phyloP scores from a whole-genome alignment of 2,888 invertebrate species.

The Stenodera caucasica region DNA sequence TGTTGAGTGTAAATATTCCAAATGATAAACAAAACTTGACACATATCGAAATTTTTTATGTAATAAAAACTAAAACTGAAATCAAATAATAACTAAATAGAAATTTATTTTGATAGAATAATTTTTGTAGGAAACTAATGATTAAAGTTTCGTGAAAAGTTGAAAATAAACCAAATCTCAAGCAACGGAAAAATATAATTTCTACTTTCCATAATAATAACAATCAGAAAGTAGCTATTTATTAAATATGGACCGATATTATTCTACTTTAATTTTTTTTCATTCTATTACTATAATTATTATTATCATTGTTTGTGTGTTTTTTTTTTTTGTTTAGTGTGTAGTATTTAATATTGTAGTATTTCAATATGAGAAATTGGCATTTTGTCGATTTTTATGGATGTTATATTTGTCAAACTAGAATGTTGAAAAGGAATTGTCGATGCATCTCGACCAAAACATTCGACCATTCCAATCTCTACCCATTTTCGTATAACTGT shows the following conservation, averaged over 20 bases:
- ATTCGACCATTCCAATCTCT: constrained; percentile 20
- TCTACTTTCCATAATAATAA: too few species aligned
- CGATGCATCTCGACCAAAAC: constrained; percentile 23
- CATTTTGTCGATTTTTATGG: constrained; percentile 28
- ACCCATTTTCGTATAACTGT: constrained; percentile 21
- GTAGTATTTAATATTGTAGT: constrained; percentile 7
- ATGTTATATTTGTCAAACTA: constrained; percentile 48
- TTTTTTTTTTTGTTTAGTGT: neutral
- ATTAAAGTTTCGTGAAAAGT: too few species aligned
- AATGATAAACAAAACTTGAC: constrained; percentile 2
- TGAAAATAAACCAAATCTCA: too few species aligned
- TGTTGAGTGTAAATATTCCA: constrained; percentile 32
- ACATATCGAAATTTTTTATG: neutral
- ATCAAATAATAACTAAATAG: neutral
- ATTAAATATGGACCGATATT: too few species aligned
- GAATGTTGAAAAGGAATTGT: constrained; percentile 14
- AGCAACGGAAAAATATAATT: too few species aligned
- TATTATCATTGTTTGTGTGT: neutral
- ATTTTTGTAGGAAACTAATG: too few species aligned
- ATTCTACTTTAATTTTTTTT: too few species aligned
- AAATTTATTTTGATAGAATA: neutral
- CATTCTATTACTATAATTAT: neutral
- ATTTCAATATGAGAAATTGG: constrained; percentile 22
- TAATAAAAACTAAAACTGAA: neutral
- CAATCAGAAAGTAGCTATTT: too few species aligned